Evolutionary conservation across 2,113 vertebrate genomes (phyloP).

Genomic region (Eurystomus gularis): DNA sequence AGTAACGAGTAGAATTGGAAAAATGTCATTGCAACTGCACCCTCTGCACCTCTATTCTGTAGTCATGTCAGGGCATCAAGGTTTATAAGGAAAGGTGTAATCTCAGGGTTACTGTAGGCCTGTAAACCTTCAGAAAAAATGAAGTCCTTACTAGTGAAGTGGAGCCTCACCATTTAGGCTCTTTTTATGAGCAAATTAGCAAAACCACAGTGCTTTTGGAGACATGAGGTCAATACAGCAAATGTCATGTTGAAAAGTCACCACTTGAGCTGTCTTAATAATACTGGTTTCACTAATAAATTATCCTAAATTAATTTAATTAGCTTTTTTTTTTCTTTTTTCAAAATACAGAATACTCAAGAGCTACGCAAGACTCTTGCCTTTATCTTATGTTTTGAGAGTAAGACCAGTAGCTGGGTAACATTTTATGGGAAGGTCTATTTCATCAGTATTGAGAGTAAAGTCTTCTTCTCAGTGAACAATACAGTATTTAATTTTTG

Average conservation of each 20-base stretch:
- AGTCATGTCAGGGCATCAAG: background rate
- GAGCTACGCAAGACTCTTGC: background rate
- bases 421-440: background rate
- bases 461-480: background rate
- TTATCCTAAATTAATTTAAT: background rate
- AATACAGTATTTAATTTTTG: background rate
- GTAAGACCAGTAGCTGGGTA: background rate
- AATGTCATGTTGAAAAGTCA: background rate
- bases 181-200: background rate
- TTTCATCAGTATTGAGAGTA: background rate
- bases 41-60: background rate
- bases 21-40: background rate
- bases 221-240: background rate
- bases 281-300: background rate
- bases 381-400: background rate
- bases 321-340: background rate
- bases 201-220: rapidly evolving
- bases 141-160: background rate
- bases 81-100: background rate
- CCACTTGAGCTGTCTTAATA: background rate
- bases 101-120: background rate
- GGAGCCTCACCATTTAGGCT: background rate
- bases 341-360: background rate
- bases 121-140: background rate
- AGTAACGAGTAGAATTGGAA: background rate